These are phyloP conservation scores for Cebidichthys violaceus DNA, from an alignment of 2,113 vertebrate genomes.

Conservation along the genomic window DNA sequence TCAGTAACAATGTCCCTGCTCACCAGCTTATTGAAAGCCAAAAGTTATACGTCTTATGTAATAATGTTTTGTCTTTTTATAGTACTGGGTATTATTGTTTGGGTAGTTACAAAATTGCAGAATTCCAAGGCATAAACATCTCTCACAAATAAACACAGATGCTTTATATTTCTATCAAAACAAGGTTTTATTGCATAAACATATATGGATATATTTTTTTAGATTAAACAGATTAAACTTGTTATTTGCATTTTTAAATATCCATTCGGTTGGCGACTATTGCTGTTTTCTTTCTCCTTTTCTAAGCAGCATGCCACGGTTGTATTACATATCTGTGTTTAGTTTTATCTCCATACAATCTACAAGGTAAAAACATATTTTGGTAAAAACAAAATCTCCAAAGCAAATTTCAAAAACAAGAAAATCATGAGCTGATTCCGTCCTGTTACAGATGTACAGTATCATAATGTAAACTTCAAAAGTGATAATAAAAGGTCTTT, in stretches of 20 bases:
- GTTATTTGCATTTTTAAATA: slow-evolving; percentile 79
- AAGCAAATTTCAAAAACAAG: slow-evolving; percentile 69
- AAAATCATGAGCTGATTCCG: slow-evolving; percentile 58
- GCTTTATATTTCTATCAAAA: slow-evolving; percentile 75
- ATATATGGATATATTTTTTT: slow-evolving; percentile 75
- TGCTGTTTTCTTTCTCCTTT: slow-evolving; percentile 78
- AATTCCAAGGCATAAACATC: neutral
- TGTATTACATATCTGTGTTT: slow-evolving; percentile 69
- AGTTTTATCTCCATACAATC: slow-evolving; percentile 73
- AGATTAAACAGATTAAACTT: slow-evolving; percentile 74
- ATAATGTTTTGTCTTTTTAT: neutral
- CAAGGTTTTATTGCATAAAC: slow-evolving; percentile 83
- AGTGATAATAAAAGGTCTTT: slow-evolving; percentile 55
- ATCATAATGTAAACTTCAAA: slow-evolving; percentile 73
- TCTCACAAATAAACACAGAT: slow-evolving; percentile 44
- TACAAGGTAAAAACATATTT: slow-evolving; percentile 80
- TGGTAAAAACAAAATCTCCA: slow-evolving; percentile 69
- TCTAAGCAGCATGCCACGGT: slow-evolving; percentile 80
- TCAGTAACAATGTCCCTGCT: neutral
- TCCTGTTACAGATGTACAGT: slow-evolving; percentile 62
- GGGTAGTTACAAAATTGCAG: neutral
- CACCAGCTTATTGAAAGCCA: neutral
- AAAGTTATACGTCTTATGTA: neutral
- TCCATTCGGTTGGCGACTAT: slow-evolving; percentile 77
- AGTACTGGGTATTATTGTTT: neutral